phyloP scores from a whole-genome alignment of 2,113 vertebrate genomes.

The Caretta caretta region DNA sequence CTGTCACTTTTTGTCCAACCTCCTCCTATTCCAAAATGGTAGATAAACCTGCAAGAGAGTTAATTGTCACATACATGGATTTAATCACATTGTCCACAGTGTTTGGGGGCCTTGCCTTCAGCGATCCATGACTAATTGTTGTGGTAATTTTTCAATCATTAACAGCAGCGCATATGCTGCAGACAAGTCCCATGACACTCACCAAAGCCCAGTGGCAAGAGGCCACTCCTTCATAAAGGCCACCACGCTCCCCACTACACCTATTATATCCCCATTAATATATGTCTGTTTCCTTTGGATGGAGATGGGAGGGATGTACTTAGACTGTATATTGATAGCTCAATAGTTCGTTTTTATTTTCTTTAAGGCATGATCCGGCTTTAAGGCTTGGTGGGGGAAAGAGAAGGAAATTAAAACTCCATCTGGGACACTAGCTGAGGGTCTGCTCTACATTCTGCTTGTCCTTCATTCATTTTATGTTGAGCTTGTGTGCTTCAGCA shows the following conservation, averaged over 20 bases:
- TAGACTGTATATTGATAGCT: neutral
- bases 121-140: slow-evolving; percentile 90
- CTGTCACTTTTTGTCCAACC: slow-evolving; percentile 64
- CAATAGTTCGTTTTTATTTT: neutral
- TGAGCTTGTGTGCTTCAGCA: slow-evolving; percentile 38
- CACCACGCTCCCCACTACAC: slow-evolving; percentile 18
- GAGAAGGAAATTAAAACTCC: slow-evolving; percentile 69
- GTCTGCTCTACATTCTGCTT: slow-evolving; percentile 63
- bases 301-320: neutral
- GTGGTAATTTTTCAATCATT: slow-evolving; percentile 95
- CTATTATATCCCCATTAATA: slow-evolving; percentile 61
- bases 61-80: slow-evolving; percentile 98
- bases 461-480: slow-evolving; percentile 52
- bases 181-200: slow-evolving; percentile 84
- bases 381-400: neutral
- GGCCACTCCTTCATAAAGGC: slow-evolving; percentile 74
- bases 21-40: slow-evolving; percentile 73
- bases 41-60: slow-evolving; percentile 88
- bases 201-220: slow-evolving; percentile 75
- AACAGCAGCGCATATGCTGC: slow-evolving; percentile 93
- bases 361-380: neutral
- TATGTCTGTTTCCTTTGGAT: neutral
- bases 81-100: slow-evolving; percentile 94
- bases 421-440: slow-evolving; percentile 61
- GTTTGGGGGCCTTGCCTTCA: slow-evolving; percentile 81